A percentile compares a stretch with the other conserved stretches of the same genome.
These are phyloP conservation scores for Corythoichthys haematopterus DNA, from an alignment of 2,113 vertebrate genomes.

Conservation along the genomic window DNA sequence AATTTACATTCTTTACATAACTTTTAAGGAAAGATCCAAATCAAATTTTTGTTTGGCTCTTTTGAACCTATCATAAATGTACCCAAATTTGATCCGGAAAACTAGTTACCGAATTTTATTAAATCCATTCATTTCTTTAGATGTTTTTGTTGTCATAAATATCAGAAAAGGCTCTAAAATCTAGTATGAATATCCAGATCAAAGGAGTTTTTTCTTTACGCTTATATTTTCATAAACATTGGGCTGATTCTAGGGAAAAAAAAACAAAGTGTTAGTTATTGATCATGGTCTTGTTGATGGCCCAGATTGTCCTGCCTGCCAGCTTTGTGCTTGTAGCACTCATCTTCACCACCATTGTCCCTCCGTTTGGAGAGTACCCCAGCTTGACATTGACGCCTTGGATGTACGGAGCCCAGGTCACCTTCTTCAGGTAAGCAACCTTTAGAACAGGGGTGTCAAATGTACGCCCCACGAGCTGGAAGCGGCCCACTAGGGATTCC, in stretches of 20 bases:
- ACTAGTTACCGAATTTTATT: too few relatives aligned
- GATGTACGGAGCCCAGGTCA: constrained; percentile 92
- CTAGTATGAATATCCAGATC: background rate
- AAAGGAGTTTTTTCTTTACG: constrained; percentile 41
- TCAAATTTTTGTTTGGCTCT: background rate
- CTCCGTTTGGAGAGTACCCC: constrained; percentile 92
- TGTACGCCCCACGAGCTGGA: too few relatives aligned
- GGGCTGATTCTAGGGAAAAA: too few relatives aligned
- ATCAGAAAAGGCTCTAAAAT: too few relatives aligned
- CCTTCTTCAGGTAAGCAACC: constrained; percentile 85
- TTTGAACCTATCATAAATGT: too few relatives aligned
- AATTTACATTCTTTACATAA: background rate
- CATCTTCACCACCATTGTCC: constrained; percentile 83
- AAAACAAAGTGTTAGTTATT: too few relatives aligned
- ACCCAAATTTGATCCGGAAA: too few relatives aligned
- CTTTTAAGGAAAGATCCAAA: background rate
- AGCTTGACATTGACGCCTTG: constrained; percentile 86
- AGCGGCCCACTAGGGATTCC: too few relatives aligned
- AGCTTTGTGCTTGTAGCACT: constrained; percentile 86
- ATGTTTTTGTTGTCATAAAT: too few relatives aligned
- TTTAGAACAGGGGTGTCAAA: background rate
- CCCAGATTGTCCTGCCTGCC: constrained; percentile 86
- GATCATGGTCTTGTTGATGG: background rate
- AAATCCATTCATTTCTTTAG: too few relatives aligned
- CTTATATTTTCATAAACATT: too few relatives aligned